Base-by-base conservation (phyloP, 2,888 invertebrate species). In the Leptopilina myrica region DNA sequence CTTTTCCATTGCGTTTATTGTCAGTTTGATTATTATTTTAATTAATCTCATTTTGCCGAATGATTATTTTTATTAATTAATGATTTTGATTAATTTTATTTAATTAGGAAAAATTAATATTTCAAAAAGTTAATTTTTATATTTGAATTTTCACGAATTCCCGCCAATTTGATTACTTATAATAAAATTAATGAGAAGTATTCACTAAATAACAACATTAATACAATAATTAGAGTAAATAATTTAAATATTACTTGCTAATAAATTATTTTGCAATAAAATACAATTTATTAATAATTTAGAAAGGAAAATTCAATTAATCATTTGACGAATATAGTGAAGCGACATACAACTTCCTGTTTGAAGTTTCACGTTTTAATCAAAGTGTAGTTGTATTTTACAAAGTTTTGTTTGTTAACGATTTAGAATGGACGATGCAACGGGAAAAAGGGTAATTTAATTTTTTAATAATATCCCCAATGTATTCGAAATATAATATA, bases 301-400 rank as follows among this genome's bases (percentile, higher is more conserved):
- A 49, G 11, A 49, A 11, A 49, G 11, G 43, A 49, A 11, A 1
- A 11, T 73, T 56, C 11, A n/a, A 56, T 14, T 53, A 33, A 20
- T 56, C 73, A 73, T 33, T 53, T 73, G 73, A 56, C 33, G 14
- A 33, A n/a, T 12, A 12, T n/a, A 33, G n/a, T 73, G 56, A n/a
- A 73, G 11, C 56, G n/a, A 7, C 59, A 4, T 49, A 20, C 69
- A 49, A 56, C 33, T 73, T 73, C 73, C 73, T 73, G 73, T 73
- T 73, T 73, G 33, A 73, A 56, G 73, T 73, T 73, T 53, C 73
- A 73, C 73, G 73, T 73, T 73, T 73, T 33, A 53, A 53, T 26
- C 49, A 53, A 33, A 73, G 73, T n/a, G 49, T 49, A 15, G 33
- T 73, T 73, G 33, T 56, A 73, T 73, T 56, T 73, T 40, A 56